A percentile compares a stretch with the other conserved stretches of the same genome.
These are phyloP conservation scores for Platanista minor DNA, from an alignment of 2,113 vertebrate genomes.

Conservation along the genomic window DNA sequence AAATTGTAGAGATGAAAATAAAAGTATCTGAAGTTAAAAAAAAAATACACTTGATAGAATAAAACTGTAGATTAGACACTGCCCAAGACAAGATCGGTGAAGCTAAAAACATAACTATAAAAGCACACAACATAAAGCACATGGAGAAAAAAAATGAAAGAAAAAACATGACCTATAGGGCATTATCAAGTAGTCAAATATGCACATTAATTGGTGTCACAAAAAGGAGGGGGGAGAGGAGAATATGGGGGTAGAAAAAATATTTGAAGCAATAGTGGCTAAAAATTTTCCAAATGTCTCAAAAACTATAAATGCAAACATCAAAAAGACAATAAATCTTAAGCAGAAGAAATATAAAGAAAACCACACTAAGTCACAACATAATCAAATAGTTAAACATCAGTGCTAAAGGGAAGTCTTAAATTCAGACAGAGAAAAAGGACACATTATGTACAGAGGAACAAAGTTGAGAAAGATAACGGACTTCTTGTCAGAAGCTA, in stretches of 20 bases:
- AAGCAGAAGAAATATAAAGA: neutral
- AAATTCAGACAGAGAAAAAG: neutral
- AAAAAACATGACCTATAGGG: neutral
- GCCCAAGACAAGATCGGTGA: neutral
- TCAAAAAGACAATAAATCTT: neutral
- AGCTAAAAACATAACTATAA: neutral
- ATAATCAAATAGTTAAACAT: neutral
- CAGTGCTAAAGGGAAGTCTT: neutral
- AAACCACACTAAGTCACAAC: neutral
- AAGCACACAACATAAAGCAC: neutral
- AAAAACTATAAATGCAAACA: neutral
- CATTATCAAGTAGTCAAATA: neutral
- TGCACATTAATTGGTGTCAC: neutral
- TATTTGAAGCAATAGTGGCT: neutral
- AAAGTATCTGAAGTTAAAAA: neutral
- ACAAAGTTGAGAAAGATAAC: neutral
- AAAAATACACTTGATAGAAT: neutral
- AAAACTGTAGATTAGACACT: neutral
- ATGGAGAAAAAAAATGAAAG: neutral
- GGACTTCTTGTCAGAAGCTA: neutral
- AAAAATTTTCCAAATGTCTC: neutral
- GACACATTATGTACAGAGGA: neutral
- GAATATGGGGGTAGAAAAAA: neutral
- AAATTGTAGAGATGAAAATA: neutral
- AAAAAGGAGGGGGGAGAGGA: neutral